Base-by-base conservation (phyloP, 2,888 invertebrate species). In the Troides oblongomaculatus region DNA sequence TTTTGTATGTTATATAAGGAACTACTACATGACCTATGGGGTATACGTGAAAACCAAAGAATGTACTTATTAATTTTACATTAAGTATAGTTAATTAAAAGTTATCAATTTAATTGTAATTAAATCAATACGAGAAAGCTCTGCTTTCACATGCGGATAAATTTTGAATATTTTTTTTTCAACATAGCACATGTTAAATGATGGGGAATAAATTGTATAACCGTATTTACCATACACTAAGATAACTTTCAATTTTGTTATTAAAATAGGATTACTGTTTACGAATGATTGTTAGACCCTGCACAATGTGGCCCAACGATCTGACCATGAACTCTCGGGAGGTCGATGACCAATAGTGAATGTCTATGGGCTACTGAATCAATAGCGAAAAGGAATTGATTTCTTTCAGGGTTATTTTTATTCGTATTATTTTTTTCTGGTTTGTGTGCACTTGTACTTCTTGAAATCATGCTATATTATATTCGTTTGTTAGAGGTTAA, bases 21-120 rank as follows among this genome's bases (percentile, higher is more conserved):
- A 39, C 6, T 8, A 10, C 39, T 6, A 1, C 50, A 50, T 50
- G 50, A 17, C 50, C 50, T 14, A 3, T 50, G 18, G 30, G 50
- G 50, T 18, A 17, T 50, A 18, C 18, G 2, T 3, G 14, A 50
- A 18, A 23, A 60, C 65, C 65, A 66, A 66, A 66, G 65, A 50
- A 60, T 12, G 58, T 60, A 66, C 43, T 66, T 66, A 66, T 43
- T 65, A 39, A 43, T 59, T 59, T 46, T 30, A 43, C 30, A 46
- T 23, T 46, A 58, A 30, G 61, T 18, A 17, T 17, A 50, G 50
- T 17, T 4, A 50, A 50, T 18, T 17, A 50, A 50, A 5, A 5
- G 18, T 50, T 50, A 50, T 50, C 18, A 14, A 50, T 50, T 17
- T 50, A 17, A 50, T 50, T 50, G 50, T 17, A 50, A 14, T 50